phyloP scores from a whole-genome alignment of 1,140 invertebrate species.

The Trypoxylus dichotomus region DNA sequence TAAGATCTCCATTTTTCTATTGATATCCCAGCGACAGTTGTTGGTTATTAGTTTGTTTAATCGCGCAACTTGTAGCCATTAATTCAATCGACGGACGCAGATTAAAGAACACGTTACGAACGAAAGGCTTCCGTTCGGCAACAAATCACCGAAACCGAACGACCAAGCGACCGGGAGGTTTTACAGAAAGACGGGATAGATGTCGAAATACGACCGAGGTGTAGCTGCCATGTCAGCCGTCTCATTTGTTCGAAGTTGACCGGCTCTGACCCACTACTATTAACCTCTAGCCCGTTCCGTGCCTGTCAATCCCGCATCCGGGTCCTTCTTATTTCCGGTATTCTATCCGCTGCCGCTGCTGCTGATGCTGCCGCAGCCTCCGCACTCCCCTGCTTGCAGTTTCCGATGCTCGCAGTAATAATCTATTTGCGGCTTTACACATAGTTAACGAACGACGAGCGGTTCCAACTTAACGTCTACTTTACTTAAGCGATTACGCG shows the following conservation, averaged over 20 bases:
- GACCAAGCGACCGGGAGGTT: not conserved
- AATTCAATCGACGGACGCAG: slow-evolving; percentile 3
- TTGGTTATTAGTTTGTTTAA: not conserved
- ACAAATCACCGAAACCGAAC: slow-evolving; percentile 9
- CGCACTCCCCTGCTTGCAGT: not conserved
- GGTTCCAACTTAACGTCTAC: slow-evolving; percentile 1
- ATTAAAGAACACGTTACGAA: slow-evolving; percentile 5
- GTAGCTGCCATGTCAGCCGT: slow-evolving; percentile 22
- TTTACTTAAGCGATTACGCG: slow-evolving; percentile 13
- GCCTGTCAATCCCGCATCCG: slow-evolving; percentile 10
- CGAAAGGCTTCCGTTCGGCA: not conserved
- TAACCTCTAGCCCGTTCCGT: slow-evolving; percentile 7
- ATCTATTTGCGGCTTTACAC: slow-evolving; percentile 23
- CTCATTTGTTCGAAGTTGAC: slow-evolving; percentile 25
- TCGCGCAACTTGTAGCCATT: not conserved
- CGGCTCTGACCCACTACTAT: slow-evolving; percentile 11
- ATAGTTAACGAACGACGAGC: not conserved
- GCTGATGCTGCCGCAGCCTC: not conserved
- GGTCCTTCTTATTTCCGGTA: not conserved
- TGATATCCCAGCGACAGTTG: not conserved
- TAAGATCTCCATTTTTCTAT: not conserved
- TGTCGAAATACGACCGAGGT: slow-evolving; percentile 17
- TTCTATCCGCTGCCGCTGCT: not conserved
- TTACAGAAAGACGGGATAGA: not conserved
- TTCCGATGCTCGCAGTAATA: slow-evolving; percentile 11